Percentiles rank a stretch among this genome's conserved stretches.
These are phyloP conservation scores for Mactra quadrangularis DNA, from an alignment of 1,140 invertebrate genomes.

Conservation along the genomic window DNA sequence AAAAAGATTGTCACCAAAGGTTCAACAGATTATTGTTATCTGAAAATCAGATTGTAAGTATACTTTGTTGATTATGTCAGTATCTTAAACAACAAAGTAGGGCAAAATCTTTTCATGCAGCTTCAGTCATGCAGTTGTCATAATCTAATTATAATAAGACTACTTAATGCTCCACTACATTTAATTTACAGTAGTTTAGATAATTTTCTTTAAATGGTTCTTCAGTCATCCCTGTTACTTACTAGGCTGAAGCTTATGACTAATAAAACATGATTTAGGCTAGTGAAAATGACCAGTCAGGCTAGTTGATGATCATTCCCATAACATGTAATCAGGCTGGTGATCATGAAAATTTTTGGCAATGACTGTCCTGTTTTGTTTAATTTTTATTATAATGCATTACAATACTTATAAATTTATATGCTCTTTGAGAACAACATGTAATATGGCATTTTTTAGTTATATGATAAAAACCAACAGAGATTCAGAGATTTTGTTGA, in stretches of 20 bases:
- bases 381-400: no score
- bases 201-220: not conserved
- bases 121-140: not conserved
- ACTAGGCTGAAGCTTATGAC: not conserved
- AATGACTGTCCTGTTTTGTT: no score
- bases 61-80: not conserved
- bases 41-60: conserved; percentile 43
- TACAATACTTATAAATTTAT: no score
- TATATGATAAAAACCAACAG: no score
- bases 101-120: not conserved
- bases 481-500: no score
- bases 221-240: not conserved
- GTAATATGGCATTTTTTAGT: no score
- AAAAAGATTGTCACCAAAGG: conserved; percentile 49
- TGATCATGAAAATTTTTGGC: no score
- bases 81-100: not conserved
- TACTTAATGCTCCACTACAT: not conserved
- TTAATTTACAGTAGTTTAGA: not conserved
- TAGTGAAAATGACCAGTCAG: no score
- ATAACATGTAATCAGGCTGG: no score
- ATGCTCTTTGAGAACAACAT: no score
- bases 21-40: conserved; percentile 36
- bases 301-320: no score
- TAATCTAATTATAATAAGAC: not conserved
- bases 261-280: no score